phyloP scores from a whole-genome alignment of 2,113 vertebrate species.

The Cyprinodon tularosa region DNA sequence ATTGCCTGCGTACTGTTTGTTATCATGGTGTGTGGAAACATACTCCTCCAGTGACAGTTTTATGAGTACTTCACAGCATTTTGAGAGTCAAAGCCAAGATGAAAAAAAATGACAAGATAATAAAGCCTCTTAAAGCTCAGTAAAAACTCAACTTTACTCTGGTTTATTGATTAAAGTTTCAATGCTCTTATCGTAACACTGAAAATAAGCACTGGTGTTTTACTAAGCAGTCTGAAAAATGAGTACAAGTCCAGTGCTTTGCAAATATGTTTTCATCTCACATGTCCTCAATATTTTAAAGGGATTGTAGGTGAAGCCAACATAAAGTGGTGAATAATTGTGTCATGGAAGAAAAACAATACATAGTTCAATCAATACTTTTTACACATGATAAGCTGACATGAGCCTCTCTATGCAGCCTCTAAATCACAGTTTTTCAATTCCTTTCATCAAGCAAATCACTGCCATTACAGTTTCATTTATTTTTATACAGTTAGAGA shows the following conservation, averaged over 20 bases:
- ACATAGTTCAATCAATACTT: too few species aligned
- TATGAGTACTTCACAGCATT: slow-evolving; percentile 65
- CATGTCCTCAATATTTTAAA: too few species aligned
- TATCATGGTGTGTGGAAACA: slow-evolving; percentile 62
- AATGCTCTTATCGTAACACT: slow-evolving; percentile 13
- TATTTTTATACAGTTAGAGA: background rate
- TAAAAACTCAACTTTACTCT: slow-evolving; percentile 58
- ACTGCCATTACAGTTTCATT: too few species aligned
- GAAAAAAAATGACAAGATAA: slow-evolving; percentile 41
- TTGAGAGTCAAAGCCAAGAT: slow-evolving; percentile 50
- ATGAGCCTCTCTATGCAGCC: too few species aligned
- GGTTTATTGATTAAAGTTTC: slow-evolving; percentile 54
- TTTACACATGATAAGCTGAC: too few species aligned
- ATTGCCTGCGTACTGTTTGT: slow-evolving; percentile 60
- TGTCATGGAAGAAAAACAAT: too few species aligned
- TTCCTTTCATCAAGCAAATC: too few species aligned
- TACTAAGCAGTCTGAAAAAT: slow-evolving; percentile 9
- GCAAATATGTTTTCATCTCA: too few species aligned
- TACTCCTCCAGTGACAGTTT: slow-evolving; percentile 67
- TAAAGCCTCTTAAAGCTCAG: slow-evolving; percentile 58
- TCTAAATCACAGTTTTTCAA: too few species aligned
- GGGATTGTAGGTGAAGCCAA: too few species aligned
- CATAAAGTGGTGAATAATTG: too few species aligned
- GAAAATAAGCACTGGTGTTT: slow-evolving; percentile 35
- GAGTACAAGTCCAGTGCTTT: background rate